Conservation (phyloP, 2,888 invertebrate genomes). For the Clusia tigrina region DNA sequence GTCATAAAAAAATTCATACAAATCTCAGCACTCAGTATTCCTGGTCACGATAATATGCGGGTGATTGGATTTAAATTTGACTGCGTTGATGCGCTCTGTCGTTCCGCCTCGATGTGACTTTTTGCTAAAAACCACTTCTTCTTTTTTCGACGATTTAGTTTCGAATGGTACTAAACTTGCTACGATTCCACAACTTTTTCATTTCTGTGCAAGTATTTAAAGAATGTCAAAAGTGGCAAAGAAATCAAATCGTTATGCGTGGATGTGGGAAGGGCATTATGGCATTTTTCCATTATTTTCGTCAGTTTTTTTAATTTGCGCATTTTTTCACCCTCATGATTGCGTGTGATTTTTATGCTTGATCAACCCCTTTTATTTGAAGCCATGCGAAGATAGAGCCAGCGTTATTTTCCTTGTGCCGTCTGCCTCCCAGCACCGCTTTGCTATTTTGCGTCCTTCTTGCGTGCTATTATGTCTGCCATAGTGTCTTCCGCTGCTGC, state of each 20-base stretch:
- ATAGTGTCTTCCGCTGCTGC: too few species aligned
- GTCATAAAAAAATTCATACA: slow-evolving; percentile 16
- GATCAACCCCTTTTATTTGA: slow-evolving; percentile 9
- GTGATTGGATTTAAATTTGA: neutral
- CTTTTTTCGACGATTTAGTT: too few species aligned
- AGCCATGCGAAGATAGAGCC: too few species aligned
- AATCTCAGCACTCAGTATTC: slow-evolving; percentile 15
- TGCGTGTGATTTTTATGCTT: slow-evolving; percentile 21
- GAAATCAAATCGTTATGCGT: neutral
- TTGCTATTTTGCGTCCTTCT: too few species aligned
- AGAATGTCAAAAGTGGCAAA: neutral
- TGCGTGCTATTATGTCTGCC: too few species aligned
- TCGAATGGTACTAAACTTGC: neutral
- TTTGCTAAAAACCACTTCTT: too few species aligned
- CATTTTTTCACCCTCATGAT: slow-evolving; percentile 14
- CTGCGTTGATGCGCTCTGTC: neutral
- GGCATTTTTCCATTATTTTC: neutral
- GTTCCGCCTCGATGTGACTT: too few species aligned
- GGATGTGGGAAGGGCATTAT: neutral
- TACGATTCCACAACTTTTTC: neutral
- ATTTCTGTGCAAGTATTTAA: neutral
- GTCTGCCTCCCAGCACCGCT: too few species aligned
- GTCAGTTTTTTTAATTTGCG: slow-evolving; percentile 1
- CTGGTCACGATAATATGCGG: slow-evolving; percentile 24
- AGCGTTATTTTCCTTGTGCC: too few species aligned